Base-by-base conservation (phyloP, 2,888 invertebrate genomes). In the Cantharis rufa region DNA sequence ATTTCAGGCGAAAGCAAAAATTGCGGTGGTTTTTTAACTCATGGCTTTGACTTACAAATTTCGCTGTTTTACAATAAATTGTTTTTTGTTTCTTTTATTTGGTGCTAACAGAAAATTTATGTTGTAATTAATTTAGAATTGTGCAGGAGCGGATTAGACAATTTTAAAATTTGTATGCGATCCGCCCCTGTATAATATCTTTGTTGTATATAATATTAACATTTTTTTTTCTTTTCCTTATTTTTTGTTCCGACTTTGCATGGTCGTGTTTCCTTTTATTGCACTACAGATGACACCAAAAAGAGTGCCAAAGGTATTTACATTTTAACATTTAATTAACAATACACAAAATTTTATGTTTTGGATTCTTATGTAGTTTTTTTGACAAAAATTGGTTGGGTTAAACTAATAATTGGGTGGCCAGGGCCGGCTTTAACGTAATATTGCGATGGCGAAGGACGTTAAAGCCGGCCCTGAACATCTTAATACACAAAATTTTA, bases 221-320 rank as follows among this genome's bases (percentile, higher is more conserved):
- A 76, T 77, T 80, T 77, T 73, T 80, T 79, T 79, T 78, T 74
- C 72, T 79, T 76, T 80, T n/a, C 76, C 78, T 81, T 81, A 82
- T 81, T 78, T 84, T 81, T 79, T 84, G 80, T 83, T 82, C 82
- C 82, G 81, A 83, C 82, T 75, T 85, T 84, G 82, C 83, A 83
- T 84, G 85, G 83, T 81, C 82, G 79, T 80, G 80, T 80, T 78
- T 81, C 82, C 83, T 82, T 82, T 80, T 81, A 48, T 48, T 48
- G 13, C 82, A 80, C 79, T 82, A 82, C 85, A 87, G 87, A 87
- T 83, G 87, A 86, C 80, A 84, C 82, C 81, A 83, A 85, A 82
- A 80, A 81, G 82, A 82, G 79, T 77, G 76, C 83, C 63, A 74
- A 77, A 87, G 86, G 86, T 87, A 86, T 83, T 84, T 83, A 81